Evolutionary conservation across 2,888 invertebrate genomes (phyloP), one percentile per base, ranked within the genome.

Genomic region (Drosophila pseudotalamancana): DNA sequence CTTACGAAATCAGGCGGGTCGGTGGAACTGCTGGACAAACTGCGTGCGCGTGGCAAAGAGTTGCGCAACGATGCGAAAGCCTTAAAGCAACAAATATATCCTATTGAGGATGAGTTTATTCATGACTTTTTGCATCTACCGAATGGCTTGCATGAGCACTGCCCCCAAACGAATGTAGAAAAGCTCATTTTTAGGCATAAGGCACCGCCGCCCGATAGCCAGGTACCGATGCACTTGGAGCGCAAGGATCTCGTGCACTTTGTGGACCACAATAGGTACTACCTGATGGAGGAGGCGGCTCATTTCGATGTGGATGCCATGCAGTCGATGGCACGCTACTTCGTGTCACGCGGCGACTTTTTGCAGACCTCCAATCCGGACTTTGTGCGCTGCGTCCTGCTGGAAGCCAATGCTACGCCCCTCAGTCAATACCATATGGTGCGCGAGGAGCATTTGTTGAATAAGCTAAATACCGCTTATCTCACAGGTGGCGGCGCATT

Each of bases 401-500:
- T 96, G 5, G 96, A 97, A 92, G 84, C 83, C 0, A 95, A 43
- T 93, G 94, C 94, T 35, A 92, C 93, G 2, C 92, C 94, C 75
- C 81, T 91, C 29, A 85, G 91, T n/a, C 92, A 93, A 8, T 95
- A 95, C 75, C 93, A 94, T 50, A 87, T 95, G 31, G 92, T 93
- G 56, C 92, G 93, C 39, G 93, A 94, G 46, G 90, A 93, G 9
- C 92, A 93, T 39, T 32, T 88, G 48, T 72, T 84, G 18, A 90
- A 93, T 34, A 86, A 87, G 35, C 90, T 94, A 6, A 95, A 93
- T 85, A 92, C 93, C 0, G 91, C 96, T 31, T 96, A 96, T 91
- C 92, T 97, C 29, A 94, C 94, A 0, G 97, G 97, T 0, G 94
- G 95, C 40, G 95, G 94, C 0, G 95, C 96, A 16, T 91, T 97